phyloP scores from a whole-genome alignment of 2,888 invertebrate genomes.

The Alloscopus bannaensis region DNA sequence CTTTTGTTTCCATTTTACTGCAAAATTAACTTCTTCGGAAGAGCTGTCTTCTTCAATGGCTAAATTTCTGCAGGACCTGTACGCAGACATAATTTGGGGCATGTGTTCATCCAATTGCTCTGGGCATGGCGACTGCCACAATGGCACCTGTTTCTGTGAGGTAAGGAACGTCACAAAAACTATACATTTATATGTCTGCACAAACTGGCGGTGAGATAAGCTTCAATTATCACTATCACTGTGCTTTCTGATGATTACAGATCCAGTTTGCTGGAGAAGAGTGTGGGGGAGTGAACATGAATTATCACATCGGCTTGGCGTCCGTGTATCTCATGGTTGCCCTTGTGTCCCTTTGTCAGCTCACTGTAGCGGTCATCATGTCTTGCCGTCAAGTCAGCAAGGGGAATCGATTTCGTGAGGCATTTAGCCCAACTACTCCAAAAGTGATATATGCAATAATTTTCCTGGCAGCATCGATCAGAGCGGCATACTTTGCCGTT shows the following conservation, averaged over 20 bases:
- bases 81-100: conserved; percentile 73
- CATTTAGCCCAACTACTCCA: conserved; percentile 91
- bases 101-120: conserved; percentile 86
- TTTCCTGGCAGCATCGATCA: conserved; percentile 88
- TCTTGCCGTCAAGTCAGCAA: conserved; percentile 76
- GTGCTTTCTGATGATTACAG: conserved; percentile 74
- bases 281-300: conserved; percentile 88
- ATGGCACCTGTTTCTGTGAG: conserved; percentile 94
- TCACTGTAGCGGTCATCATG: conserved; percentile 84
- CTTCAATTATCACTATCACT: conserved; percentile 8
- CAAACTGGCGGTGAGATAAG: not conserved
- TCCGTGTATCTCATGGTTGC: conserved; percentile 88
- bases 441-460: conserved; percentile 92
- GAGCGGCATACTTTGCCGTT: conserved; percentile 93
- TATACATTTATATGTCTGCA: not conserved
- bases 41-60: conserved; percentile 66
- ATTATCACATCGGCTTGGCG: conserved; percentile 82
- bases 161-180: conserved; percentile 81
- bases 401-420: conserved; percentile 87
- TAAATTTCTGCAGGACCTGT: conserved; percentile 72
- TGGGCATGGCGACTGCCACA: conserved; percentile 92
- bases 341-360: conserved; percentile 88
- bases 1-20: no score
- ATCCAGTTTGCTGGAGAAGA: conserved; percentile 87
- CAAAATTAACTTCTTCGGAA: conserved; percentile 49